Evolutionary conservation across 2,888 invertebrate species (phyloP).

Genomic region (Carterocephalus palaemon): DNA sequence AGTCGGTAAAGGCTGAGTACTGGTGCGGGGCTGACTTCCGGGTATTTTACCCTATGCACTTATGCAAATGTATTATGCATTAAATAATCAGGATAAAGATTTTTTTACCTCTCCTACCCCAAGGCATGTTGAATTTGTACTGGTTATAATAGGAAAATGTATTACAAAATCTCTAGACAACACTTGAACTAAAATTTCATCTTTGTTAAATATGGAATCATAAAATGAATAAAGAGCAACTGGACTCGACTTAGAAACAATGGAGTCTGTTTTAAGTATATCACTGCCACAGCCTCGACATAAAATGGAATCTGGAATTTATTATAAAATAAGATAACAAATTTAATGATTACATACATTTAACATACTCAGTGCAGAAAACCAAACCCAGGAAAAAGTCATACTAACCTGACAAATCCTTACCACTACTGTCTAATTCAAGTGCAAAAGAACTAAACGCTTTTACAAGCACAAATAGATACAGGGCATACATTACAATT

Average conservation of each 20-base stretch:
- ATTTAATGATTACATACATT: slow-evolving; percentile 8
- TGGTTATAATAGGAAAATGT: slow-evolving; percentile 48
- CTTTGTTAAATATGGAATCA: slow-evolving; percentile 48
- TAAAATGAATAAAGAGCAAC: slow-evolving; percentile 43
- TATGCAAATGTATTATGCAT: too few relatives aligned
- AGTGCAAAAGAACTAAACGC: slow-evolving; percentile 15
- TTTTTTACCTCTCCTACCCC: slow-evolving; percentile 52
- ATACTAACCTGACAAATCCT: slow-evolving; percentile 21
- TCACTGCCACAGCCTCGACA: slow-evolving; percentile 55
- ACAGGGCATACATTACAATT: too few relatives aligned
- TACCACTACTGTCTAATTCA: slow-evolving; percentile 4
- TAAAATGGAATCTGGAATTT: slow-evolving; percentile 52
- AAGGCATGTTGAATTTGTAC: slow-evolving; percentile 44
- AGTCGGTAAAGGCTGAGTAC: too few relatives aligned
- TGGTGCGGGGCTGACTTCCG: too few relatives aligned
- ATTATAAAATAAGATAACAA: slow-evolving; percentile 20
- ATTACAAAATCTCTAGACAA: slow-evolving; percentile 45
- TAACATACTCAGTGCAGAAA: too few relatives aligned
- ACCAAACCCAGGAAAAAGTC: too few relatives aligned
- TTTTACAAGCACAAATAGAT: slow-evolving; percentile 16
- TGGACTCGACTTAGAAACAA: slow-evolving; percentile 44
- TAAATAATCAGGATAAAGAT: neutral
- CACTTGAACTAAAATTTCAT: slow-evolving; percentile 49
- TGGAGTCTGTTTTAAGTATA: slow-evolving; percentile 40
- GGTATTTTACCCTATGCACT: too few relatives aligned